These are phyloP conservation scores for Marmota monax DNA, from an alignment of 2,113 vertebrate genomes.

Conservation along the genomic window DNA sequence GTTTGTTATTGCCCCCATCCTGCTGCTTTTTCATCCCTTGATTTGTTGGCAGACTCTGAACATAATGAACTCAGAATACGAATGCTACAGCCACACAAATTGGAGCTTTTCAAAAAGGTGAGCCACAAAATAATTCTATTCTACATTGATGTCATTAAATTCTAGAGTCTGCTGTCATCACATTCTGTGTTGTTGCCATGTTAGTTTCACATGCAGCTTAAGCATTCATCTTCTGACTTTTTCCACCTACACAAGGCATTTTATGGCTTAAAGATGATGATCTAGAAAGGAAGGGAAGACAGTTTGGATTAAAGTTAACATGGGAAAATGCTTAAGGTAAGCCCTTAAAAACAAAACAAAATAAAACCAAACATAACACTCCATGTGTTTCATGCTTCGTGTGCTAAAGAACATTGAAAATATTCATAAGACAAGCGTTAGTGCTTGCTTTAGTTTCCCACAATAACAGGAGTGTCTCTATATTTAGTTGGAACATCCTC, in stretches of 20 bases:
- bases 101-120: constrained; percentile 21
- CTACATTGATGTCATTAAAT: constrained; percentile 55
- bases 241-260: constrained; percentile 66
- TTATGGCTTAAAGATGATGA: constrained; percentile 35
- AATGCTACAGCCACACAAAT: neutral
- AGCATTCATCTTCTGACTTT: constrained; percentile 62
- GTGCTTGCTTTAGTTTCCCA: neutral
- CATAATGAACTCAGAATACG: neutral
- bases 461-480: neutral
- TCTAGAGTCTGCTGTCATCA: constrained; percentile 73
- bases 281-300: constrained; percentile 68
- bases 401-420: neutral
- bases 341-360: constrained; percentile 37
- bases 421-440: constrained; percentile 33
- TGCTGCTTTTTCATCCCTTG: neutral
- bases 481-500: neutral
- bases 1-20: neutral
- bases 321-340: constrained; percentile 82
- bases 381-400: neutral
- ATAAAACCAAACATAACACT: neutral
- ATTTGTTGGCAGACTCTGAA: neutral
- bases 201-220: constrained; percentile 25
- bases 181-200: constrained; percentile 58
- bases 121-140: constrained; percentile 37
- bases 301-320: constrained; percentile 67